Evolutionary conservation across 2,113 vertebrate genomes (phyloP).

Genomic region (Caranx melampygus): DNA sequence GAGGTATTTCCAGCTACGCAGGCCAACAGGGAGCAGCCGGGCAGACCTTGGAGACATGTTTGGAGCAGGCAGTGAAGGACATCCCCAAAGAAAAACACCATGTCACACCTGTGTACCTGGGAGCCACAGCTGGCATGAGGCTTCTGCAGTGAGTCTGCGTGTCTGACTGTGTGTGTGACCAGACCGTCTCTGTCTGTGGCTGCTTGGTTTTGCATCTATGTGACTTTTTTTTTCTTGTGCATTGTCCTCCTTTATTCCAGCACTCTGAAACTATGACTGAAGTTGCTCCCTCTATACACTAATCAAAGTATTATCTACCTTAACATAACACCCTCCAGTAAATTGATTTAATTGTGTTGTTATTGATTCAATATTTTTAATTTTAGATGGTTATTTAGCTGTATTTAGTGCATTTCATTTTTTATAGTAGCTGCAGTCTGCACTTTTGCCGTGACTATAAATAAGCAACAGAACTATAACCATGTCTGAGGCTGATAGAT

Average conservation of each 20-base stretch:
- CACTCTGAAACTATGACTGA: no score
- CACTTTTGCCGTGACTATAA: no score
- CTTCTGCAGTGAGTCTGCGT: slow-evolving; percentile 85
- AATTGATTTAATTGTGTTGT: no score
- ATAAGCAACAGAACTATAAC: no score
- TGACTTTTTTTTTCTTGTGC: neutral
- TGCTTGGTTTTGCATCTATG: neutral
- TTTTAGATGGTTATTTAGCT: no score
- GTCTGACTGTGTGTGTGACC: slow-evolving; percentile 11
- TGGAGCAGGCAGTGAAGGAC: slow-evolving; percentile 80
- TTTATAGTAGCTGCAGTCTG: no score
- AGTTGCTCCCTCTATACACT: neutral
- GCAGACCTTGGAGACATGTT: slow-evolving; percentile 78
- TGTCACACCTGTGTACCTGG: slow-evolving; percentile 85
- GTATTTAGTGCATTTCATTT: no score
- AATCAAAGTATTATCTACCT: no score
- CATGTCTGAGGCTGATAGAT: no score
- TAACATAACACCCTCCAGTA: no score
- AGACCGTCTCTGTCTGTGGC: neutral
- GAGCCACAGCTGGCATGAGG: slow-evolving; percentile 92
- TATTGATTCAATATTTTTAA: no score
- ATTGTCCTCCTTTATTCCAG: neutral
- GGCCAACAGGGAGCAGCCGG: slow-evolving; percentile 72
- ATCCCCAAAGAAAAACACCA: slow-evolving; percentile 82
- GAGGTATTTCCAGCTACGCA: slow-evolving; percentile 83